A percentile compares a stretch with the other conserved stretches of the same genome.
These are phyloP conservation scores for Esox niger DNA, from an alignment of 2,113 vertebrate genomes.

Conservation along the genomic window DNA sequence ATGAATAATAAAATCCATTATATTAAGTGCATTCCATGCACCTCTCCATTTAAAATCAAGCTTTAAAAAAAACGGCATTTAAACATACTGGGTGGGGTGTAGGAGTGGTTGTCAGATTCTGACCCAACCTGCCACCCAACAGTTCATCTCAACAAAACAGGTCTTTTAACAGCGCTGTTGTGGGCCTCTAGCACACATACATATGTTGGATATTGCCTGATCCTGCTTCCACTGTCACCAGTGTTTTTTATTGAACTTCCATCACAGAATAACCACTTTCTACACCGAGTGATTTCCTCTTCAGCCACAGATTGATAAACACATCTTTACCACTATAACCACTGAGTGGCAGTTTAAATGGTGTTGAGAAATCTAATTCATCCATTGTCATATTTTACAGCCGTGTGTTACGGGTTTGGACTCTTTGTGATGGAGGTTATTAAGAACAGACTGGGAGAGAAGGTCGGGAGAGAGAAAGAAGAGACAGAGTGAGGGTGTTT, in stretches of 20 bases:
- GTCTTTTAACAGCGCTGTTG: slow-evolving; percentile 46
- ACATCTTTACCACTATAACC: slow-evolving; percentile 62
- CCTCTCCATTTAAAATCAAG: background rate
- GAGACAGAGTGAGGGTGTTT: background rate
- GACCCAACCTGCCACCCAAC: too few species aligned
- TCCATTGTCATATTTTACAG: slow-evolving; percentile 56
- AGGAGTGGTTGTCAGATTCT: too few species aligned
- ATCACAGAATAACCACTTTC: slow-evolving; percentile 44
- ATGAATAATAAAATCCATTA: background rate
- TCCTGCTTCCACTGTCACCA: slow-evolving; percentile 63
- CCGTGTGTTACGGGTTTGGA: slow-evolving; percentile 34
- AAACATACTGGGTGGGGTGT: too few species aligned
- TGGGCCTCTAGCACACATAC: slow-evolving; percentile 32
- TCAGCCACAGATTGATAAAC: slow-evolving; percentile 50
- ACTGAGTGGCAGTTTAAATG: slow-evolving; percentile 56
- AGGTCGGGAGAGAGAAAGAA: slow-evolving; percentile 45
- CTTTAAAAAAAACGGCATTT: background rate
- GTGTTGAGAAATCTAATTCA: slow-evolving; percentile 67
- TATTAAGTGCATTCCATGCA: background rate
- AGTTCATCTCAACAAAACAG: slow-evolving; percentile 14
- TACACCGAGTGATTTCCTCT: slow-evolving; percentile 48
- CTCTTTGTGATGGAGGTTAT: slow-evolving; percentile 42
- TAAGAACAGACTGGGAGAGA: slow-evolving; percentile 24
- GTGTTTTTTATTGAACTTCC: slow-evolving; percentile 73
- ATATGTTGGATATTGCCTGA: slow-evolving; percentile 60